Base-by-base conservation (phyloP, 2,113 vertebrate species). In the Tonatia bakeri region DNA sequence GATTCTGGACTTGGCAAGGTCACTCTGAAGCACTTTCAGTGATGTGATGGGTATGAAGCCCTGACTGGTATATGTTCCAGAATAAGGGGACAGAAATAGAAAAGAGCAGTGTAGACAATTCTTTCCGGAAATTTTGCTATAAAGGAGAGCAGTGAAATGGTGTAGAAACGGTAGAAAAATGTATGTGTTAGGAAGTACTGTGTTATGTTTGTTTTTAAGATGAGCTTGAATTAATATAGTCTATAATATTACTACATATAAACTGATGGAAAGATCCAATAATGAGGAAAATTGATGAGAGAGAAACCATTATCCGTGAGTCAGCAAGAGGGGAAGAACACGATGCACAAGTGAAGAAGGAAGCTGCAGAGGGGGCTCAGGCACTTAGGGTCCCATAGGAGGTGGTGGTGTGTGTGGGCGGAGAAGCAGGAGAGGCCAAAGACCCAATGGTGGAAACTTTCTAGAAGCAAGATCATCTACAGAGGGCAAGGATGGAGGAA, bases 331-430 rank as follows among this genome's bases (percentile, higher is more conserved):
- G 33, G 36, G 38, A 56, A 22, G 52, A 3, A n/a, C 10, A 22
- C n/a, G 36, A 54, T 8, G 31, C 28, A 31, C 20, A 61, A 22
- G 22, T 6, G 33, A 43, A 76, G 31, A 17, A 22, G 73, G 61
- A n/a, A 40, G 64, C 24, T 14, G 15, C 8, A 10, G 31, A 20
- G 40, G 19, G 19, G 20, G 31, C 36, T n/a, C 50, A 5, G 20
- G 33, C 64, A 36, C 16, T 19, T 13, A 12, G 22, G 7, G 24
- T 19, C 47, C 77, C 72, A 3, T 5, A 19, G 84, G 73, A 70
- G 45, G 43, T 0, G 14, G 19, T 3, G 10, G 2, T 31, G 4
- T 2, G 1, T 12, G 13, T 4, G 14, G 17, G 22, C 24, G 40
- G 33, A 80, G 16, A 90, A 61, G 70, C 73, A 83, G 87, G 43